Conservation (phyloP, 2,113 vertebrate species). For the Bubo blakistoni region DNA sequence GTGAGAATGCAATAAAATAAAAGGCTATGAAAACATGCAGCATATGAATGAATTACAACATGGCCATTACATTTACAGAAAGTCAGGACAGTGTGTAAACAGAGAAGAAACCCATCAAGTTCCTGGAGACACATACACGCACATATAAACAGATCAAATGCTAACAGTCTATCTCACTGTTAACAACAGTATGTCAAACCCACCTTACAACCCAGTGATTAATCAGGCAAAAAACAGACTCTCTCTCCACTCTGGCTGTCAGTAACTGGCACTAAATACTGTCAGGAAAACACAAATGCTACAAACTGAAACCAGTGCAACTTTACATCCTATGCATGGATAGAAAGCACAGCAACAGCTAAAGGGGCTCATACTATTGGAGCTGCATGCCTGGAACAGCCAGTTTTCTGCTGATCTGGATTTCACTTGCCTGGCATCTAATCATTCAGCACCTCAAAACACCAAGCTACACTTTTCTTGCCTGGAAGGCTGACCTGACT, state of each 20-base stretch:
- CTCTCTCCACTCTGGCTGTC: neutral
- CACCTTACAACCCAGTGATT: neutral
- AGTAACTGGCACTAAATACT: neutral
- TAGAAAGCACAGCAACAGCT: neutral
- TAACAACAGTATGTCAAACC: neutral
- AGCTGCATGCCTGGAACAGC: neutral
- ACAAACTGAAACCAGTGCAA: neutral
- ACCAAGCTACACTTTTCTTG: neutral
- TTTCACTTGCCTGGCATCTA: neutral
- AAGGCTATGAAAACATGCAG: conserved; percentile 18
- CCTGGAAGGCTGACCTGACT: neutral
- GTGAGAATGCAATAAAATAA: conserved; percentile 36
- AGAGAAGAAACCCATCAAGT: neutral
- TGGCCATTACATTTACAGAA: neutral
- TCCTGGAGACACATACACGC: neutral
- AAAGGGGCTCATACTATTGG: neutral
- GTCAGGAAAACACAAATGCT: neutral
- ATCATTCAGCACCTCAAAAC: neutral
- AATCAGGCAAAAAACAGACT: neutral
- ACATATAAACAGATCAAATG: neutral
- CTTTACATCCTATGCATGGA: neutral
- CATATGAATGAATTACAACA: conserved; percentile 11
- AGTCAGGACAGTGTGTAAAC: conserved; percentile 14
- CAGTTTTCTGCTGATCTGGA: neutral
- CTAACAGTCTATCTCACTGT: neutral